phyloP scores from a whole-genome alignment of 2,888 invertebrate species.

The Platycnemis pennipes region DNA sequence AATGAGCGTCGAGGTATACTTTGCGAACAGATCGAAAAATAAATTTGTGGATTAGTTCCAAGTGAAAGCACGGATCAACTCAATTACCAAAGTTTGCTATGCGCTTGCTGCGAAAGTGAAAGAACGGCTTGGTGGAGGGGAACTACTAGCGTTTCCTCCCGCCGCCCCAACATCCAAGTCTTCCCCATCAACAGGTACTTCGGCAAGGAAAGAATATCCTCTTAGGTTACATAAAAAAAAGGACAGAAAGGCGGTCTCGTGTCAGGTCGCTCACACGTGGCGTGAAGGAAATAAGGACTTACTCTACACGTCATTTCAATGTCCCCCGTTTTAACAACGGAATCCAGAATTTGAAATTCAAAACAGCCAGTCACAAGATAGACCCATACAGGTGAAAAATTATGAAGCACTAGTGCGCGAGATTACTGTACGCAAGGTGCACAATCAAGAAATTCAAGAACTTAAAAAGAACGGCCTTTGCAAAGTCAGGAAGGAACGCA shows the following conservation, averaged over 20 bases:
- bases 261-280: neutral
- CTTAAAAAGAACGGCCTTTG: neutral
- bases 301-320: neutral
- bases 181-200: neutral
- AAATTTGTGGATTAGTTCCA: neutral
- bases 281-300: neutral
- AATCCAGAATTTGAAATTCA: neutral
- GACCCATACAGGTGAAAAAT: neutral
- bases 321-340: neutral
- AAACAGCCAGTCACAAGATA: neutral
- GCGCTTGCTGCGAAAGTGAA: neutral
- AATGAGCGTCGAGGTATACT: too few relatives aligned
- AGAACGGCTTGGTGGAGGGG: neutral
- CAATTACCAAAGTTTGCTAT: neutral
- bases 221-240: neutral
- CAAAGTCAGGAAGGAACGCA: neutral
- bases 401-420: neutral
- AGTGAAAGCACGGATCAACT: neutral
- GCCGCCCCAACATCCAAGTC: neutral
- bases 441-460: neutral
- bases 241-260: neutral
- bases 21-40: too few relatives aligned
- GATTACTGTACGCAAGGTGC: neutral
- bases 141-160: neutral
- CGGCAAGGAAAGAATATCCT: neutral